Evolutionary conservation across 2,888 invertebrate species (phyloP), one percentile per base, ranked within the genome.

Genomic region (Acrocera orbiculus): DNA sequence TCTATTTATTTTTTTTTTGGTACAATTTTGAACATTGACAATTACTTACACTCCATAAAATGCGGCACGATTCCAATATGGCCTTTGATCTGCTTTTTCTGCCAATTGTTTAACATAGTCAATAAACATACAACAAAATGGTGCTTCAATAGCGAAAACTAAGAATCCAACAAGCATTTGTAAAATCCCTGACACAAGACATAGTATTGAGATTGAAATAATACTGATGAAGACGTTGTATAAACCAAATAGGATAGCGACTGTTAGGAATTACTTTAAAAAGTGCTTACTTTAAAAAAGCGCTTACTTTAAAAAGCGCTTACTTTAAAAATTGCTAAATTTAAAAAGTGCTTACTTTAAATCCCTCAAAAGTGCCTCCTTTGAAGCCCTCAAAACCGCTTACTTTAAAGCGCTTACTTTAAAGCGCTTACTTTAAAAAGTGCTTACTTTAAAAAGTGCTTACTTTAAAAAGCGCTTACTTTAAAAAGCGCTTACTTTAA

Each of bases 91-190:
- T 34, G 85, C 74, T 64, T 73, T 77, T 49, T 77, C 76, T 38
- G 86, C 82, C 34, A 92, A 64, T 40, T 72, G 71, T 62, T 87
- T 83, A 36, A 95, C 89, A 65, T 85, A 85, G 54, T 93, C 95
- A 43, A 96, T 73, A 63, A 92, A 96, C 64, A 89, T 72, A 63
- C 93, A 96, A 63, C 93, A 95, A 58, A 87, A 95, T 0, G 96
- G 96, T 25, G 95, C 93, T 63, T 96, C 96, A 49, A 93, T 71
- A 27, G 81, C 74, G 46, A 92, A 69, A 40, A 87, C 75, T 40
- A 85, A 52, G 62, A 95, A 89, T 25, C 92, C 95, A 40, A 82
- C 76, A 41, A 89, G 51, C 74, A 89, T 82, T 67, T 85, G 83
- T 71, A 80, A 76, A 49, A 86, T 71, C 40, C 86, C 87, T 32